phyloP scores from a whole-genome alignment of 2,888 invertebrate genomes.

The Bugula neritina region DNA sequence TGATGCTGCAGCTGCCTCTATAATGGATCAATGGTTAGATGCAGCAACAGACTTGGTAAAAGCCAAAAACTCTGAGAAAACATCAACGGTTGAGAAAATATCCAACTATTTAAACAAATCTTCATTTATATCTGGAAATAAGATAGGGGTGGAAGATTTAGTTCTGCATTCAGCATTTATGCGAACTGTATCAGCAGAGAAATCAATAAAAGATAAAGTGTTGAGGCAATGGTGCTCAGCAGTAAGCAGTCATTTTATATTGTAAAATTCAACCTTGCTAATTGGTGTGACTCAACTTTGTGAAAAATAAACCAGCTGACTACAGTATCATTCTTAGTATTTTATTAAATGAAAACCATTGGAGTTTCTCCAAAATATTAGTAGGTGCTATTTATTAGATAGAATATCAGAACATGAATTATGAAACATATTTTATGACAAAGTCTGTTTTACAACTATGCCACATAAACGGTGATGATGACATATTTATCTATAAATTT shows the following conservation, averaged over 20 bases:
- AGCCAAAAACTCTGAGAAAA: not conserved
- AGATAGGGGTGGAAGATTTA: not conserved
- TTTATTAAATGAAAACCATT: too few relatives aligned
- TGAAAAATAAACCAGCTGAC: too few relatives aligned
- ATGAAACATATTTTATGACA: too few relatives aligned
- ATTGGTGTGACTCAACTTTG: too few relatives aligned
- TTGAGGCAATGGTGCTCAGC: not conserved
- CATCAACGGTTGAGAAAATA: not conserved
- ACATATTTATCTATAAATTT: too few relatives aligned
- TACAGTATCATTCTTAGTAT: too few relatives aligned
- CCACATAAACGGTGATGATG: too few relatives aligned
- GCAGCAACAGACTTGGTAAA: slow-evolving; percentile 51
- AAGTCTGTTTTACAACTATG: too few relatives aligned
- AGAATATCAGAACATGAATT: too few relatives aligned
- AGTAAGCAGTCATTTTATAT: slow-evolving; percentile 31
- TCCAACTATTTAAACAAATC: not conserved
- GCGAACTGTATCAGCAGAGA: not conserved
- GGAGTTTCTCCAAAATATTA: too few relatives aligned
- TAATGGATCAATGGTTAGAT: slow-evolving; percentile 64
- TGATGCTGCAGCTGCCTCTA: slow-evolving; percentile 52
- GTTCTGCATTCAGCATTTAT: not conserved
- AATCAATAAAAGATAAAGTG: not conserved
- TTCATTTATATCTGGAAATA: not conserved
- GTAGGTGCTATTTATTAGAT: too few relatives aligned
- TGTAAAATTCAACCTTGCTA: not conserved